phyloP scores from a whole-genome alignment of 2,888 invertebrate genomes.

The Scrobipalpa costella region DNA sequence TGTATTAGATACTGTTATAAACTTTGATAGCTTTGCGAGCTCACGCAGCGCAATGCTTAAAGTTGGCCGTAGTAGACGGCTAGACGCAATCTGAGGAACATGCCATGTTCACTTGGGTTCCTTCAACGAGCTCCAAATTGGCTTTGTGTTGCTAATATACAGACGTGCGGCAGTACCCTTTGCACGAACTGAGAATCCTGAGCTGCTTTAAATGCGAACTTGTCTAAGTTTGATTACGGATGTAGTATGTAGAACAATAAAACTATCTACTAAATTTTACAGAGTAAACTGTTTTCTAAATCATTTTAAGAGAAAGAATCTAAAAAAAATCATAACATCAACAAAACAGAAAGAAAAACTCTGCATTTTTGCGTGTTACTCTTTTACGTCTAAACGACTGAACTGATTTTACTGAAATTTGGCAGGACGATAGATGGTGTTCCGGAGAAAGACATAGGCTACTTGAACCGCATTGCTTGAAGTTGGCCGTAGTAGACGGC shows the following conservation, averaged over 20 bases:
- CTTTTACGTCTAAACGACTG: too few species aligned
- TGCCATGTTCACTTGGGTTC: constrained; percentile 17
- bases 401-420: too few species aligned
- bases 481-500: constrained; percentile 40
- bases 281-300: too few species aligned
- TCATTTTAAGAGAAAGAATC: too few species aligned
- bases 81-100: constrained; percentile 50
- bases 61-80: constrained; percentile 40
- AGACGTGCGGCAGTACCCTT: constrained; percentile 19
- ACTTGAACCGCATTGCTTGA: constrained; percentile 37
- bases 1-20: constrained; percentile 63
- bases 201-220: constrained; percentile 17
- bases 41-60: constrained; percentile 35
- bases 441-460: too few species aligned
- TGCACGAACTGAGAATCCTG: not conserved
- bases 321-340: too few species aligned
- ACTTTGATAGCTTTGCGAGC: constrained; percentile 64
- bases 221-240: not conserved
- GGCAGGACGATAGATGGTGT: too few species aligned
- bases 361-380: too few species aligned
- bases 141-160: constrained; percentile 28
- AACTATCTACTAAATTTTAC: not conserved
- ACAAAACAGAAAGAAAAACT: too few species aligned
- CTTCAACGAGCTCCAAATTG: constrained; percentile 24
- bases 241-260: not conserved